These are phyloP conservation scores for Montipora foliosa DNA, from an alignment of 64 coral and sea anemone genomes.

Conservation along the genomic window DNA sequence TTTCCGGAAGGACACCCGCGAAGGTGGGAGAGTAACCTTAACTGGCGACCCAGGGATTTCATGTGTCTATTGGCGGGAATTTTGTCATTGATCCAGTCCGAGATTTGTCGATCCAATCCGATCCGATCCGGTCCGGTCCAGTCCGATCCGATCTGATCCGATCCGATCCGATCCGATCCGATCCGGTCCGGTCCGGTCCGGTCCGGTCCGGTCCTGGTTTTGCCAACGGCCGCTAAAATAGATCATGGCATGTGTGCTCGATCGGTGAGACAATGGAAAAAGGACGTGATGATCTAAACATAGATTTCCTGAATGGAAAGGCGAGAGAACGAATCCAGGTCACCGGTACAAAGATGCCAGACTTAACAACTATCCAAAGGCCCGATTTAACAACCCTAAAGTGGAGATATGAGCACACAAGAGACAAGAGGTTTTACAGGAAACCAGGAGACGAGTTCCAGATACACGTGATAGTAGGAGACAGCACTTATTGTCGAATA, in stretches of 20 bases:
- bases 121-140: too few species aligned
- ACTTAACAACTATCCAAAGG: constrained; percentile 51
- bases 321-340: constrained; percentile 44
- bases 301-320: constrained; percentile 46
- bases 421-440: neutral
- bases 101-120: too few species aligned
- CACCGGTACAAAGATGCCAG: constrained; percentile 25
- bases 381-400: constrained; percentile 19
- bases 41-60: too few species aligned
- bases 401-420: constrained; percentile 20
- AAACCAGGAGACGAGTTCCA: constrained; percentile 12
- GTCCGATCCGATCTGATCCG: too few species aligned
- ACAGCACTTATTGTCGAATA: constrained; percentile 30
- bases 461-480: constrained; percentile 12
- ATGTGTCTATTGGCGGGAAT: too few species aligned
- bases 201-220: too few species aligned
- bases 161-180: too few species aligned
- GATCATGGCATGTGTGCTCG: neutral
- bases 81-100: too few species aligned
- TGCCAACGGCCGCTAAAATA: neutral
- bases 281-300: constrained; percentile 8
- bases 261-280: constrained; percentile 55
- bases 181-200: too few species aligned
- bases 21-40: too few species aligned
- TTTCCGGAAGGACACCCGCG: too few species aligned